phyloP scores from a whole-genome alignment of 2,888 invertebrate genomes.

The Brachyopa scutellaris region DNA sequence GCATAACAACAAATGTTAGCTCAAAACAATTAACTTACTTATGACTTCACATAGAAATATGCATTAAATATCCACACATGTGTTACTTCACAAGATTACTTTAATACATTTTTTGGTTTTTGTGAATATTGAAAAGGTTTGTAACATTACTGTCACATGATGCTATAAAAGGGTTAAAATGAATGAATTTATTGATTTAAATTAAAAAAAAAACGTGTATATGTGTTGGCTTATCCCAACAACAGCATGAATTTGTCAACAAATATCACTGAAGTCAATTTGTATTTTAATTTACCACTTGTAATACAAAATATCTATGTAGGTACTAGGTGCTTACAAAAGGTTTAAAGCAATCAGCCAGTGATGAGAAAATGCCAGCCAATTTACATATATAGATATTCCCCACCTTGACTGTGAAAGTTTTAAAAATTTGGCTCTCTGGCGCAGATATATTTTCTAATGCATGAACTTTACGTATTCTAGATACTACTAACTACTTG shows the following conservation, averaged over 20 bases:
- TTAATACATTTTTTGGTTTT: too few relatives aligned
- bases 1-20: too few relatives aligned
- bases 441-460: constrained; percentile 22
- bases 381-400: neutral
- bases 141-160: too few relatives aligned
- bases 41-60: too few relatives aligned
- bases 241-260: constrained; percentile 10
- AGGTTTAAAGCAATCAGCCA: constrained; percentile 5
- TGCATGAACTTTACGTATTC: constrained; percentile 14
- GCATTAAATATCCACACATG: too few relatives aligned
- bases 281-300: constrained; percentile 23
- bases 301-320: neutral
- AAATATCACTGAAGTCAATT: neutral
- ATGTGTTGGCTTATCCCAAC: constrained; percentile 7
- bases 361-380: constrained; percentile 5
- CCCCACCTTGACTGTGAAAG: neutral
- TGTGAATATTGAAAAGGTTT: too few relatives aligned
- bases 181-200: too few relatives aligned
- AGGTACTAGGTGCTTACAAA: neutral
- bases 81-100: too few relatives aligned
- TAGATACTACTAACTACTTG: too few relatives aligned
- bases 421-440: neutral
- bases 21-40: too few relatives aligned
- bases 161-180: too few relatives aligned
- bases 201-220: too few relatives aligned